A percentile compares a stretch with the other conserved stretches of the same genome.
phyloP scores from a whole-genome alignment of 2,888 invertebrate genomes.

The Caenorhabditis uteleia region DNA sequence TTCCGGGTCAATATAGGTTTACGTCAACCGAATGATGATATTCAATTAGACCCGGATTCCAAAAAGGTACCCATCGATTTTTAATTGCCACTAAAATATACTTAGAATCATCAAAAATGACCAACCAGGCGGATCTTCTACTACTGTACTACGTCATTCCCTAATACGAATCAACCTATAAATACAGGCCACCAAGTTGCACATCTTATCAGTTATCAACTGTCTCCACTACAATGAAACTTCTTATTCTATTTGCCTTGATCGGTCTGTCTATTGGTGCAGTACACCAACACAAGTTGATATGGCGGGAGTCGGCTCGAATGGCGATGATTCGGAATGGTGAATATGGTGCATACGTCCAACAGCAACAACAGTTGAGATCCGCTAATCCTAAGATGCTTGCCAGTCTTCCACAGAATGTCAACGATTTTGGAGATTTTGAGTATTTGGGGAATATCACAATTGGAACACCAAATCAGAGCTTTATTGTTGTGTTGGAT shows the following conservation, averaged over 20 bases:
- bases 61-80: too few relatives aligned
- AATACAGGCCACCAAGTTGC: too few relatives aligned
- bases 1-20: too few relatives aligned
- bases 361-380: constrained; percentile 38
- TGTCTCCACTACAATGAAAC: constrained; percentile 19
- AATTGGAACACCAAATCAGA: constrained; percentile 53
- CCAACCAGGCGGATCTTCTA: too few relatives aligned
- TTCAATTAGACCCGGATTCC: too few relatives aligned
- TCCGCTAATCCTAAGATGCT: constrained; percentile 24
- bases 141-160: too few relatives aligned
- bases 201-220: too few relatives aligned
- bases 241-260: constrained; percentile 36
- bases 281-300: constrained; percentile 51
- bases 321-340: constrained; percentile 44
- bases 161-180: too few relatives aligned
- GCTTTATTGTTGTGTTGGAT: constrained; percentile 57
- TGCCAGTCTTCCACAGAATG: constrained; percentile 40
- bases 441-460: constrained; percentile 70
- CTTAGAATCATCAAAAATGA: too few relatives aligned
- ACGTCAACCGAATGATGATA: too few relatives aligned
- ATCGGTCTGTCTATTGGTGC: constrained; percentile 52
- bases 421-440: constrained; percentile 41
- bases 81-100: too few relatives aligned
- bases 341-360: constrained; percentile 42
- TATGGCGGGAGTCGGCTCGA: constrained; percentile 43